Conservation (phyloP, 2,797 vertebrate genomes). For the Tragelaphus eurycerus region DNA sequence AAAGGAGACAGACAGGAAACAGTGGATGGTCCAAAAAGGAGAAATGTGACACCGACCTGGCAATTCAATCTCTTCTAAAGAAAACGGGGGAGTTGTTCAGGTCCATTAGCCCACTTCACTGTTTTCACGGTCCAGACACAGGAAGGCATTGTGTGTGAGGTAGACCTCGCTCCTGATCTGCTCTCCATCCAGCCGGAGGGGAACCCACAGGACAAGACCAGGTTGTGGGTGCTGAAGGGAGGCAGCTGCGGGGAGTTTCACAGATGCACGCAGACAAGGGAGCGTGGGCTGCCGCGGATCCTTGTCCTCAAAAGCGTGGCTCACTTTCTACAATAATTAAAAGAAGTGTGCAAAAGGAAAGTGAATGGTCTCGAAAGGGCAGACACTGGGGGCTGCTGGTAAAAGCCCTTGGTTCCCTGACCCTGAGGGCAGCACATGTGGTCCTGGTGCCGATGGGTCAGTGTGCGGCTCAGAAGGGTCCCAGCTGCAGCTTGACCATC, state of each 20-base stretch:
- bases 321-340: constrained; percentile 71
- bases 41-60: not conserved
- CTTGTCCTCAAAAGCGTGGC: constrained; percentile 47
- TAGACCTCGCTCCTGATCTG: not conserved
- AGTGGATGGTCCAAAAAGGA: not conserved
- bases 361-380: constrained; percentile 68
- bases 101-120: not conserved
- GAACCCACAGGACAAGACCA: not conserved
- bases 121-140: not conserved
- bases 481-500: constrained; percentile 62
- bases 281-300: not conserved
- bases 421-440: not conserved
- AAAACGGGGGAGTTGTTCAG: not conserved
- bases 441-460: constrained; percentile 56
- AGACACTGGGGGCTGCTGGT: constrained; percentile 51
- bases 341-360: constrained; percentile 72
- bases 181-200: not conserved
- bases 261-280: not conserved
- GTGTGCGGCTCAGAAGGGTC: constrained; percentile 58
- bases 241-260: too few species aligned
- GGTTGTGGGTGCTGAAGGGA: not conserved
- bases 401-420: constrained; percentile 39
- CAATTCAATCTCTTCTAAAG: not conserved
- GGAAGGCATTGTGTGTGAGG: not conserved
- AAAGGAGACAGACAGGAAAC: not conserved